These are phyloP conservation scores for Phytoseiulus persimilis DNA, from an alignment of 2,888 invertebrate genomes.

Conservation along the genomic window DNA sequence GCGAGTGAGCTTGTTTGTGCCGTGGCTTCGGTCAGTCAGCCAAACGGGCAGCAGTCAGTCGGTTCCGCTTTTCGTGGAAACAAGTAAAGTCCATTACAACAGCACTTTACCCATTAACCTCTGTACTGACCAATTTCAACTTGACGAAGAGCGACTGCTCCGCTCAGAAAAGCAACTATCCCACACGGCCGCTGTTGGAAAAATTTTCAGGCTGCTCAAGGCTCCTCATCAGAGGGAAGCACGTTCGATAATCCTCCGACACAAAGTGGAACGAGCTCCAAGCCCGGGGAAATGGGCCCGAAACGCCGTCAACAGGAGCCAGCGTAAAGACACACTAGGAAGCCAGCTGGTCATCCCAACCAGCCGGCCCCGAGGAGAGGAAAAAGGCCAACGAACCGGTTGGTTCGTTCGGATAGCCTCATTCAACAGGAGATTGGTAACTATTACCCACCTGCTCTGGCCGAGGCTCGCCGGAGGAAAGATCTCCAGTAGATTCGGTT, in stretches of 20 bases:
- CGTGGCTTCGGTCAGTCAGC: background rate
- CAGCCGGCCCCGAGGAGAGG: background rate
- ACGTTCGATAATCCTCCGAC: too few relatives aligned
- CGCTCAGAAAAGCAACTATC: background rate
- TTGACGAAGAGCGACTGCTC: background rate
- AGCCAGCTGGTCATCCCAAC: background rate
- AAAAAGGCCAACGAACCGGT: background rate
- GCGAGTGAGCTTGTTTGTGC: background rate
- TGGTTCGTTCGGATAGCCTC: background rate
- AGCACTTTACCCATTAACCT: background rate
- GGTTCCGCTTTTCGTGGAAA: background rate
- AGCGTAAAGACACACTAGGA: background rate
- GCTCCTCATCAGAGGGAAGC: too few relatives aligned
- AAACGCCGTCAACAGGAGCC: too few relatives aligned
- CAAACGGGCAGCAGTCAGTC: background rate
- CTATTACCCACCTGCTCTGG: background rate
- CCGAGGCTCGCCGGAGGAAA: background rate
- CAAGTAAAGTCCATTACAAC: background rate
- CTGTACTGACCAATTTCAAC: background rate
- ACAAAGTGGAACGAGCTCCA: too few relatives aligned
- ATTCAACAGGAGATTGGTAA: background rate
- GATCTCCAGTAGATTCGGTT: background rate
- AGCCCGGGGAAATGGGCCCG: too few relatives aligned
- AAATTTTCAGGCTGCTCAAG: too few relatives aligned
- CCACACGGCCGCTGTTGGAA: too few relatives aligned